Percentiles rank a stretch among this genome's conserved stretches.
Evolutionary conservation across 2,113 vertebrate genomes (phyloP).

Genomic region (Platichthys flesus): DNA sequence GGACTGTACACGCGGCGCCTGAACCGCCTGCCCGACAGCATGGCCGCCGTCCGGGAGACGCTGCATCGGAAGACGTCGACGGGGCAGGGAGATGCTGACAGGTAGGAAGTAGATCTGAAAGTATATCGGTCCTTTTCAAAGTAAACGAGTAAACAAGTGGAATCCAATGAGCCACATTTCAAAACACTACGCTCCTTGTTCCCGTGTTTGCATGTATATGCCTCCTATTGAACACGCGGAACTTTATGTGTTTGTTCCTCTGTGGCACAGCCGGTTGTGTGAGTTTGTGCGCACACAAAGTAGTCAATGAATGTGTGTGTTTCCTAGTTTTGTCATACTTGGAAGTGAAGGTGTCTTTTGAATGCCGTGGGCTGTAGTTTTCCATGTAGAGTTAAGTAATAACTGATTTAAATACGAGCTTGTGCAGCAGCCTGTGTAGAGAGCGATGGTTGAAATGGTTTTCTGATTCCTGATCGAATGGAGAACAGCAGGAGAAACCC

Average conservation of each 20-base stretch:
- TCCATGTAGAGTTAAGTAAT: too few relatives aligned
- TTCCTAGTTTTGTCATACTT: background rate
- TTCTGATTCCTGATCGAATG: too few relatives aligned
- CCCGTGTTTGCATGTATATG: background rate
- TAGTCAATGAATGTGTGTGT: background rate
- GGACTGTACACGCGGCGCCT: constrained; percentile 93
- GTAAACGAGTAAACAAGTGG: too few relatives aligned
- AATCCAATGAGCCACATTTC: too few relatives aligned
- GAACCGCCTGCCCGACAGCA: constrained; percentile 93
- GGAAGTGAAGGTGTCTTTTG: background rate
- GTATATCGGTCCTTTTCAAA: too few relatives aligned
- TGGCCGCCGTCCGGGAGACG: constrained; percentile 93
- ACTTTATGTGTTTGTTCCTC: background rate
- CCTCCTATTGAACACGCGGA: background rate
- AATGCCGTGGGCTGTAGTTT: too few relatives aligned
- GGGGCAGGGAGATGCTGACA: constrained; percentile 95
- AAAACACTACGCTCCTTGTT: too few relatives aligned
- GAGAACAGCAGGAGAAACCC: too few relatives aligned
- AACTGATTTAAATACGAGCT: too few relatives aligned
- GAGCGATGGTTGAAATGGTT: too few relatives aligned
- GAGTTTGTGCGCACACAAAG: background rate
- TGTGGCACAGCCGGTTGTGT: background rate
- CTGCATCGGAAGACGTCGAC: constrained; percentile 88
- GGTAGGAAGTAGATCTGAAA: too few relatives aligned
- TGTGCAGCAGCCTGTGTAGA: too few relatives aligned